These are phyloP conservation scores for Pseudocheirus occidentalis DNA, from an alignment of 2,797 vertebrate species.

Conservation along the genomic window DNA sequence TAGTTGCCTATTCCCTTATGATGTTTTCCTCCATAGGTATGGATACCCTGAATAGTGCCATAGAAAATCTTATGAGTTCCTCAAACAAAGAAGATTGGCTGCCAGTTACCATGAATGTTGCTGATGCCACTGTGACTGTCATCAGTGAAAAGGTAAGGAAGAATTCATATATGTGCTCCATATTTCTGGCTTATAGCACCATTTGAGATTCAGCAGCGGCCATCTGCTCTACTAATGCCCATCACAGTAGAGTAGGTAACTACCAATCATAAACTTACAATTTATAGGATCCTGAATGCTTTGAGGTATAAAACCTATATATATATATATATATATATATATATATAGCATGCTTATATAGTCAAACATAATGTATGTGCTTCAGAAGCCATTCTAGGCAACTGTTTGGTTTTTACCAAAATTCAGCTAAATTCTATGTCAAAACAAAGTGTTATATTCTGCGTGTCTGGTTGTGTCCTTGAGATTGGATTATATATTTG, in stretches of 20 bases:
- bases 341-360: neutral
- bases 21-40: conserved; percentile 88
- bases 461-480: neutral
- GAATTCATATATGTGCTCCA: rapidly evolving
- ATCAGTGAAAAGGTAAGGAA: conserved; percentile 92
- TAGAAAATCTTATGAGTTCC: conserved; percentile 91
- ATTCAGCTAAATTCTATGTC: neutral
- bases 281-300: neutral
- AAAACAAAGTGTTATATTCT: neutral
- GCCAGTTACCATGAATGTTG: conserved; percentile 95
- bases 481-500: neutral
- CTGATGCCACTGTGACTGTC: conserved; percentile 96
- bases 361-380: neutral
- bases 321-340: too few species aligned
- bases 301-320: neutral
- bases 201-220: rapidly evolving
- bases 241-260: neutral
- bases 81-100: conserved; percentile 94
- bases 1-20: neutral
- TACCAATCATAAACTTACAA: neutral
- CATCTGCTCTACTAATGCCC: too few species aligned
- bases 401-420: neutral
- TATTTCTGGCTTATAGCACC: rapidly evolving
- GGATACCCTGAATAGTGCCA: conserved; percentile 96
- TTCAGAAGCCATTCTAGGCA: neutral